These are phyloP conservation scores for Drosophila carrolli DNA, from an alignment of 1,140 invertebrate genomes.

Conservation along the genomic window DNA sequence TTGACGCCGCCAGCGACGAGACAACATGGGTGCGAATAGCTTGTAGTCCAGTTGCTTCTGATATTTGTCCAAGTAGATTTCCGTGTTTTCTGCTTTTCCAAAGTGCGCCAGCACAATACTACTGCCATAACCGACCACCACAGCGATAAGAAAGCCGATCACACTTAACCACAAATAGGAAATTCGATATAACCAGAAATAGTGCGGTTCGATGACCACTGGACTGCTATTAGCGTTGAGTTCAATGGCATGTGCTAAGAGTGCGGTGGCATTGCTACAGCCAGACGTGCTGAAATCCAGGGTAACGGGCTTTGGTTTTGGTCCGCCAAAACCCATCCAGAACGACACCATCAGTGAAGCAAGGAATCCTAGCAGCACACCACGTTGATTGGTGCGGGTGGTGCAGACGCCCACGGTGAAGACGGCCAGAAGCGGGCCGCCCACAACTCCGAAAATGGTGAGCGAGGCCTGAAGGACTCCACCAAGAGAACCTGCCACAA, in stretches of 20 bases:
- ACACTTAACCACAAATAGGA: slow-evolving; percentile 95
- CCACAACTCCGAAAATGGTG: slow-evolving; percentile 92
- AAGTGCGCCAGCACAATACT: slow-evolving; percentile 84
- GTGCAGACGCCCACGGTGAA: slow-evolving; percentile 92
- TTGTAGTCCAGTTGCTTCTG: slow-evolving; percentile 85
- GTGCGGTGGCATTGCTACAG: slow-evolving; percentile 83
- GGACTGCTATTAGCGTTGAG: slow-evolving; percentile 16
- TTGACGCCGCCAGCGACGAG: slow-evolving; percentile 72
- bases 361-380: slow-evolving; percentile 89
- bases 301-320: slow-evolving; percentile 87
- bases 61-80: slow-evolving; percentile 68
- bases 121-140: slow-evolving; percentile 87
- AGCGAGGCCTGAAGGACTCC: slow-evolving; percentile 90
- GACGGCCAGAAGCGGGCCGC: slow-evolving; percentile 91
- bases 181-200: slow-evolving; percentile 85
- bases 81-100: slow-evolving; percentile 67
- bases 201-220: slow-evolving; percentile 31
- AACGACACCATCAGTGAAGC: slow-evolving; percentile 89
- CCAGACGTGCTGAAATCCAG: slow-evolving; percentile 87
- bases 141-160: slow-evolving; percentile 88
- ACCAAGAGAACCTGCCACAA: slow-evolving; percentile 88
- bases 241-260: slow-evolving; percentile 26
- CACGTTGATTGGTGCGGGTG: slow-evolving; percentile 88
- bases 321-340: slow-evolving; percentile 94
- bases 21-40: slow-evolving; percentile 88